phyloP scores from a whole-genome alignment of 2,113 vertebrate species.

The Prochilodus magdalenae region DNA sequence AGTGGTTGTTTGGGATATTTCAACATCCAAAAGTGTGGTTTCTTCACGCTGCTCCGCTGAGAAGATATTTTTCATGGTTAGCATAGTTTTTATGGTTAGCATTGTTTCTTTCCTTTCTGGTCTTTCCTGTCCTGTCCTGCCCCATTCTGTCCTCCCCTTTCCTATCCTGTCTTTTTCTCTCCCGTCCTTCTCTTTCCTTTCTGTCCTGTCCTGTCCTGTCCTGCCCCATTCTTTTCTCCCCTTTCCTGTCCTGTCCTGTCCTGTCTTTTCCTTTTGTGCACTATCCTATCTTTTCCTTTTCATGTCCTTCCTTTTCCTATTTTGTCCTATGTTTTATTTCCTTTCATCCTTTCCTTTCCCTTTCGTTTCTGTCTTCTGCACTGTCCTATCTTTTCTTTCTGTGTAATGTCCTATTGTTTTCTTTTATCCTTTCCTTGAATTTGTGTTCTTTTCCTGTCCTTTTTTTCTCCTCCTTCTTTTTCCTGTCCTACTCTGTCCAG shows the following conservation, averaged over 20 bases:
- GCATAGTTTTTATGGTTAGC: too few relatives aligned
- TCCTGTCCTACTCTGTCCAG: too few relatives aligned
- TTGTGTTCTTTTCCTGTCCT: too few relatives aligned
- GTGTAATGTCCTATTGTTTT: too few relatives aligned
- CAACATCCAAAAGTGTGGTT: neutral
- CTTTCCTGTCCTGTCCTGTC: too few relatives aligned
- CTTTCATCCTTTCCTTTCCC: conserved; percentile 39
- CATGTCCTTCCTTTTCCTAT: too few relatives aligned
- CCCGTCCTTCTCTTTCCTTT: conserved; percentile 46
- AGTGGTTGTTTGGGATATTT: neutral
- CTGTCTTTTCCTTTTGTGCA: too few relatives aligned
- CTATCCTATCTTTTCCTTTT: too few relatives aligned
- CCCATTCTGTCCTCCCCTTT: neutral
- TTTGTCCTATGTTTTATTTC: conserved; percentile 5
- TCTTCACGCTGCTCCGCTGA: neutral
- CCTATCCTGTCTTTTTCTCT: conserved; percentile 10
- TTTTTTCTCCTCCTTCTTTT: conserved; percentile 54
- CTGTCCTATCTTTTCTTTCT: too few relatives aligned
- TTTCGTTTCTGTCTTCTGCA: conserved; percentile 64
- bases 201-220: conserved; percentile 60
- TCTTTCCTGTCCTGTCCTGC: neutral
- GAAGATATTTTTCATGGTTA: neutral
- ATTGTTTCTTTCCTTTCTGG: neutral
- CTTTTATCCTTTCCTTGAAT: too few relatives aligned
- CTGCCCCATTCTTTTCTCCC: too few relatives aligned